Evolutionary conservation across 1,140 invertebrate species (phyloP).

Genomic region (Macrobrachium nipponense): DNA sequence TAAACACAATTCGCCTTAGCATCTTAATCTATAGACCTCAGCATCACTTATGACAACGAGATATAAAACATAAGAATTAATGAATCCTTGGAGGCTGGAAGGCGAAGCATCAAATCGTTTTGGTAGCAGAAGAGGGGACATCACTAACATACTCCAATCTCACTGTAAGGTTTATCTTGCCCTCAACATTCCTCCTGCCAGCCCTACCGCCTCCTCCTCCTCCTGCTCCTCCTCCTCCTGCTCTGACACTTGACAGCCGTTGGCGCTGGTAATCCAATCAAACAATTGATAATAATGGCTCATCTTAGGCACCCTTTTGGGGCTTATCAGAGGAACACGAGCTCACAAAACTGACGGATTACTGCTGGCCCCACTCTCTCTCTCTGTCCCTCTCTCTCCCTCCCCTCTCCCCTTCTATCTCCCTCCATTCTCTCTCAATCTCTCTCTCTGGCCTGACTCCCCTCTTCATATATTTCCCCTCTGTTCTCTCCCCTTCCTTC

Average conservation of each 20-base stretch:
- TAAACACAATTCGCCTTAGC: too few relatives aligned
- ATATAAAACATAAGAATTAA: too few relatives aligned
- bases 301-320: slow-evolving; percentile 23
- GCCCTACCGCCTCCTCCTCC: background rate
- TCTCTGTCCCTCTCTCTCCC: too few relatives aligned
- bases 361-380: slow-evolving; percentile 5
- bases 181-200: background rate
- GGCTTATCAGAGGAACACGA: slow-evolving; percentile 49
- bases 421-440: slow-evolving; percentile 25
- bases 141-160: too few relatives aligned
- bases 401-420: background rate
- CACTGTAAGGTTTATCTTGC: too few relatives aligned
- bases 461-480: background rate
- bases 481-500: background rate
- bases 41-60: too few relatives aligned
- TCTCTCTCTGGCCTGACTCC: slow-evolving; percentile 4
- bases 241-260: slow-evolving; percentile 50
- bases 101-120: too few relatives aligned
- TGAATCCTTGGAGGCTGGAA: too few relatives aligned
- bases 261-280: slow-evolving; percentile 46
- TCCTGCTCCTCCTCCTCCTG: background rate
- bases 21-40: too few relatives aligned
- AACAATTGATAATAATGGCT: slow-evolving; percentile 58
- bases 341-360: slow-evolving; percentile 58
- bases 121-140: too few relatives aligned